Conservation (phyloP, 2,113 vertebrate genomes). For the Brachypodius melanocephalos region DNA sequence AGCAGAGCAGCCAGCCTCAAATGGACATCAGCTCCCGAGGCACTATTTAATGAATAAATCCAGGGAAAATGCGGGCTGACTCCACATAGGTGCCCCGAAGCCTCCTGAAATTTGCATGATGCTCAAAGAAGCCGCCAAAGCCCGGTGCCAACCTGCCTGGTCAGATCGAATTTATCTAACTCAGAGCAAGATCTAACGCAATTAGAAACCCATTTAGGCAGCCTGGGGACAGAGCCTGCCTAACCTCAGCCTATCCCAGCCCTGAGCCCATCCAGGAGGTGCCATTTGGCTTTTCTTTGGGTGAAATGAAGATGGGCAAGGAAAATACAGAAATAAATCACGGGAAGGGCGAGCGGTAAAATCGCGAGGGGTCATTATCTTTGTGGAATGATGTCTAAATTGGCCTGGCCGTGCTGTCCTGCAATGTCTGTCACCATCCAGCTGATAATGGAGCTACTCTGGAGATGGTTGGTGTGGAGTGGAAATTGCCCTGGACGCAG, state of each 20-base stretch:
- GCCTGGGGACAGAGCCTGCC: conserved; percentile 33
- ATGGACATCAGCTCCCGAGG: conserved; percentile 50
- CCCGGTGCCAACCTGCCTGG: conserved; percentile 55
- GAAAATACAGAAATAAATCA: conserved; percentile 36
- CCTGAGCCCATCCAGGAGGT: conserved; percentile 16
- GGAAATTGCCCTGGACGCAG: conserved; percentile 2
- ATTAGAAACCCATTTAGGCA: conserved; percentile 63
- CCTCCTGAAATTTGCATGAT: conserved; percentile 55
- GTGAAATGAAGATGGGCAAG: conserved; percentile 13
- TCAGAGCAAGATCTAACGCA: conserved; percentile 38
- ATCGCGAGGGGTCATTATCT: conserved; percentile 36
- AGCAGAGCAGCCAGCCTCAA: conserved; percentile 35
- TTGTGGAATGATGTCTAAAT: conserved; percentile 23
- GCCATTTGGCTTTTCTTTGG: conserved; percentile 47
- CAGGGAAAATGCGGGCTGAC: conserved; percentile 41
- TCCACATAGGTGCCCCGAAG: conserved; percentile 55
- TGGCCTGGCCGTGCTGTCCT: neutral
- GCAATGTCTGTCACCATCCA: conserved; percentile 28
- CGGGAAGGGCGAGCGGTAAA: neutral
- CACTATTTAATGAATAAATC: conserved; percentile 44
- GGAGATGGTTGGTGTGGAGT: neutral
- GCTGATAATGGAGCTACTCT: conserved; percentile 25
- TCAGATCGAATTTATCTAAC: conserved; percentile 59
- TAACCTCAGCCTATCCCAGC: conserved; percentile 35
- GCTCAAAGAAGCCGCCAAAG: conserved; percentile 53